Evolutionary conservation across 2,797 vertebrate species (phyloP), one percentile per base, ranked within the genome.

Genomic region (Centroberyx gerrardi): DNA sequence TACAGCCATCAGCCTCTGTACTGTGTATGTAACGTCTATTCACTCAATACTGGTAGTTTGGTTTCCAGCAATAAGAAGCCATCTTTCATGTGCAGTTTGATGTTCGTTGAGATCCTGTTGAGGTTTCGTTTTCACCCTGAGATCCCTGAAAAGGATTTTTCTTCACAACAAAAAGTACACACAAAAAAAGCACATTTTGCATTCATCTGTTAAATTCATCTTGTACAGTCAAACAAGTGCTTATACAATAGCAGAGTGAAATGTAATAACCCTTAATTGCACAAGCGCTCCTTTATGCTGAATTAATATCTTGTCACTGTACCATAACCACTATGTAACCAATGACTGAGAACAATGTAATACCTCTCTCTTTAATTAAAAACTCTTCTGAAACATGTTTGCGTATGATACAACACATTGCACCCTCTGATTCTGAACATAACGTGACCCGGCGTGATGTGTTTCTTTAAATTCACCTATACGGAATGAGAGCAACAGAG

Each of bases 281-380:
- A 93, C 91, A 91, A 87, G 78, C 74, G 90, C 90, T 88, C 90
- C 89, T 87, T 90, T 88, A 91, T 85, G 88, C 90, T 85, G 40
- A 86, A 86, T 88, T 76, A 83, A 72, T 89, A 81, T 87, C 83
- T 83, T 87, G 84, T 88, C 89, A 89, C 85, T 88, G 86, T 91
- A 91, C 83, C 81, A 92, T 56, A 55, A 88, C 86, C 84, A 81
- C 82, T 88, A 91, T 92, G 74, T 92, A 94, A 90, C 87, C 87
- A 81, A 85, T 84, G 82, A 85, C 79, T 78, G 85, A 90, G 83
- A 89, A 90, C 88, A 86, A 90, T 93, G 88, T 93, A 88, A 92
- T 90, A 90, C 90, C 91, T 92, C 92, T 91, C 86, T 90, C 88
- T 92, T 90, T 92, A 87, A 94, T 92, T 93, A 94, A 93, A 94